Evolutionary conservation across 2,113 vertebrate species (phyloP), one percentile per base, ranked within the genome.

Genomic region (Ranitomeya imitator): DNA sequence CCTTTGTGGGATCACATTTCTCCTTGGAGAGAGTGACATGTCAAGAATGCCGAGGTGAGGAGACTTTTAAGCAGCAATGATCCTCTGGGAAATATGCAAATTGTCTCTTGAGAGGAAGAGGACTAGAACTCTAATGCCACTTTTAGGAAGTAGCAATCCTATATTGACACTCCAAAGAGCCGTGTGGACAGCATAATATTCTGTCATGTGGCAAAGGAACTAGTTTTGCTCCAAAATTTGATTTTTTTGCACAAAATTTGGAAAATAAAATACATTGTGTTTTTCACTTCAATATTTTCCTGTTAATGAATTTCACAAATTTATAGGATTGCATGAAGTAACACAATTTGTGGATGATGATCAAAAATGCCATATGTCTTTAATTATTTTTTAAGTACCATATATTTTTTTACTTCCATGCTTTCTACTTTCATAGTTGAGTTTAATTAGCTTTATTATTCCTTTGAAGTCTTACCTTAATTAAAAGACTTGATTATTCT

Each of bases 401-500:
- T 52, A 37, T 52, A n/a, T 52, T 74, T 9, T 74, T 76, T 21
- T 52, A 76, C 45, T 21, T 45, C 18, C 8, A 21, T 76, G 45
- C 7, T 52, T 76, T 76, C 73, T 12, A 19, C 73, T 76, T 45
- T 52, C 73, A 76, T 76, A 76, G 37, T 52, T 76, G 37, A 19
- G 3, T 52, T 52, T 76, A 76, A 52, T 76, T 76, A 76, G 73
- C 18, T 76, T 76, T 76, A 76, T 45, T 74, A 74, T 76, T 76
- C 8, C 73, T 76, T 76, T 76, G 73, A 76, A 76, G 73, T 4
- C 73, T 76, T 52, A 21, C 52, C 37, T 76, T 76, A 76, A 76
- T 76, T 76, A 76, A 76, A 52, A 21, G 45, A 76, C 73, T 76
- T 76, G 71, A 52, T 52, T 76, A 76, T 76, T 76, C 73, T 76